phyloP scores from a whole-genome alignment of 2,888 invertebrate genomes.

The Steromphala cineraria region DNA sequence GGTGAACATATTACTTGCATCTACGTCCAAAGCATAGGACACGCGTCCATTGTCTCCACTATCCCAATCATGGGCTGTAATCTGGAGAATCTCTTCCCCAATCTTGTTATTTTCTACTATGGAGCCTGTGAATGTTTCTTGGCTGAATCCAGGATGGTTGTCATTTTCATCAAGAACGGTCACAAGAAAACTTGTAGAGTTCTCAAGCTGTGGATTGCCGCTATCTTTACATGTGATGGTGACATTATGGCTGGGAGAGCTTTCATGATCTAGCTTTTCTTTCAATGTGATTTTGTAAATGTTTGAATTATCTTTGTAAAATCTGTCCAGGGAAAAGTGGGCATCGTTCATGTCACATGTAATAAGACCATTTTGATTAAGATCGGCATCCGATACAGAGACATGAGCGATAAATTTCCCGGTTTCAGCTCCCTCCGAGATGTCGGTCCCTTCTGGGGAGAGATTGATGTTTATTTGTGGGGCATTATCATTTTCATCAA shows the following conservation, averaged over 20 bases:
- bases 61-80: slow-evolving; percentile 55
- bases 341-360: slow-evolving; percentile 54
- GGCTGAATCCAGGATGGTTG: slow-evolving; percentile 43
- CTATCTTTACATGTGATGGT: slow-evolving; percentile 48
- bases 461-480: slow-evolving; percentile 89
- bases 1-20: slow-evolving; percentile 38
- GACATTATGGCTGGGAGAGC: slow-evolving; percentile 36
- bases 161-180: slow-evolving; percentile 47
- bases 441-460: slow-evolving; percentile 83
- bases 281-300: slow-evolving; percentile 44
- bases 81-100: slow-evolving; percentile 39
- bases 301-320: slow-evolving; percentile 37
- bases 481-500: slow-evolving; percentile 91
- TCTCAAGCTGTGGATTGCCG: slow-evolving; percentile 37
- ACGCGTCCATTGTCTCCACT: slow-evolving; percentile 45
- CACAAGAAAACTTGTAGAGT: slow-evolving; percentile 38
- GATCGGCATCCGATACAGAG: slow-evolving; percentile 79
- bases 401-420: slow-evolving; percentile 96
- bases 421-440: slow-evolving; percentile 83
- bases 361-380: slow-evolving; percentile 61
- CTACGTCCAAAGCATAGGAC: slow-evolving; percentile 36
- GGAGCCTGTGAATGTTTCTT: slow-evolving; percentile 28
- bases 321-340: slow-evolving; percentile 53
- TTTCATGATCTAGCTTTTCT: slow-evolving; percentile 46
- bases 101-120: slow-evolving; percentile 43